Evolutionary conservation across 2,888 invertebrate species (phyloP), one percentile per base, ranked within the genome.

Genomic region (Caenorhabditis panamensis): DNA sequence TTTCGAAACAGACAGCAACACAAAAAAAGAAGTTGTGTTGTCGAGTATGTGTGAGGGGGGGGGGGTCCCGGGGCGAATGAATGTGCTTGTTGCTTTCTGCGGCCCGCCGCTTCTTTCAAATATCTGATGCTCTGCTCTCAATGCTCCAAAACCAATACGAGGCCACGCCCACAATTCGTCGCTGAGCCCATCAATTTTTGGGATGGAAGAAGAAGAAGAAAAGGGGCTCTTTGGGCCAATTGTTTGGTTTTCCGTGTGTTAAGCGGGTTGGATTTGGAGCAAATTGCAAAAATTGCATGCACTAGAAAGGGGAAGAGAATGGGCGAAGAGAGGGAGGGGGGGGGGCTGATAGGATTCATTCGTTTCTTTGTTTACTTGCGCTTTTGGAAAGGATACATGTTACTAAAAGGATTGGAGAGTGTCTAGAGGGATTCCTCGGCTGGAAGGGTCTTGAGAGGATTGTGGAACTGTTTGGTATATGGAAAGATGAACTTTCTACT

Each of bases 151-250:
- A n/a, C 26, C 18, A n/a, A 44, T n/a, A n/a, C n/a, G n/a, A 61
- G 26, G 54, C 75, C 51, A 24, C 75, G 75, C 75, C 75, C 61
- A 66, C 75, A 62, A 56, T 49, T 53, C 58, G 51, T 37, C 37
- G 59, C 31, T 66, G 76, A 68, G 68, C 76, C 76, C 75, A 75
- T 75, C 75, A 75, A 75, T 75, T 75, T 75, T 75, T 75, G 66
- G n/a, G n/a, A n/a, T n/a, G n/a, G 73, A 36, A 36, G 62, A 71
- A 62, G 61, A 71, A 37, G 28, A 61, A 63, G 22, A 41, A 36
- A 31, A 22, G 58, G 44, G 47, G 26, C 47, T 49, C 31, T 28
- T 49, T 58, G 31, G 44, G 54, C 47, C 56, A 68, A 68, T 68
- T 68, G 68, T 68, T 68, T 68, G 68, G 41, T 41, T 41, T 41